phyloP scores from a whole-genome alignment of 2,113 vertebrate genomes.

The Calypte anna region DNA sequence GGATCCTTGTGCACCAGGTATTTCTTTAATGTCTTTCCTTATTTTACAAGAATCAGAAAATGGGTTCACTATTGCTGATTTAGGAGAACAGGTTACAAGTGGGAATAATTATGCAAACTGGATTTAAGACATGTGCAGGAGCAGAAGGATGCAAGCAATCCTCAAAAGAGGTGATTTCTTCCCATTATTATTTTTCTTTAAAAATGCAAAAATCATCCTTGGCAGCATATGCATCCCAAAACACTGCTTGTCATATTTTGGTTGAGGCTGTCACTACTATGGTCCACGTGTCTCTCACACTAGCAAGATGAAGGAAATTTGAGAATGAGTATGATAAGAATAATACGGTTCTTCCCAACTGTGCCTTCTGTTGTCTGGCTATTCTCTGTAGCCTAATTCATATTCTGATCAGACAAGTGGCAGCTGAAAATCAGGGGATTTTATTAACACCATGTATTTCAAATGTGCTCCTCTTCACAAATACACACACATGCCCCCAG shows the following conservation, averaged over 20 bases:
- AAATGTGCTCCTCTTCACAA: neutral
- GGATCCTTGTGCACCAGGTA: neutral
- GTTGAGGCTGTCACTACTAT: neutral
- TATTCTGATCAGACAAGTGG: slow-evolving; percentile 72
- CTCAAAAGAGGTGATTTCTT: neutral
- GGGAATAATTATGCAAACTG: slow-evolving; percentile 19
- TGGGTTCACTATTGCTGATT: neutral
- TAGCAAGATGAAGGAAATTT: slow-evolving; percentile 43
- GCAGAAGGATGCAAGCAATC: neutral
- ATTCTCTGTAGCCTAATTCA: slow-evolving; percentile 72
- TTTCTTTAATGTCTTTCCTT: neutral
- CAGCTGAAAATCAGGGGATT: slow-evolving; percentile 44
- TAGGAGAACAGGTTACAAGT: neutral
- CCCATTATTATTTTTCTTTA: neutral
- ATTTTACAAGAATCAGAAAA: slow-evolving; percentile 29
- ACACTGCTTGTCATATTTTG: slow-evolving; percentile 21
- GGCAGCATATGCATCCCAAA: slow-evolving; percentile 5
- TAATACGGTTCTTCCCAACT: slow-evolving; percentile 41
- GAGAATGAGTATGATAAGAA: slow-evolving; percentile 31
- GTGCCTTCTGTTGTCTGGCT: slow-evolving; percentile 64
- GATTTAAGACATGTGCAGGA: neutral
- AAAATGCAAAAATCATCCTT: neutral
- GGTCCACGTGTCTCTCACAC: neutral
- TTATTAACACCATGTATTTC: slow-evolving; percentile 62
- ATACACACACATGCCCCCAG: neutral